These are phyloP conservation scores for Actenoides hombroni DNA, from an alignment of 2,113 vertebrate genomes.

Conservation along the genomic window DNA sequence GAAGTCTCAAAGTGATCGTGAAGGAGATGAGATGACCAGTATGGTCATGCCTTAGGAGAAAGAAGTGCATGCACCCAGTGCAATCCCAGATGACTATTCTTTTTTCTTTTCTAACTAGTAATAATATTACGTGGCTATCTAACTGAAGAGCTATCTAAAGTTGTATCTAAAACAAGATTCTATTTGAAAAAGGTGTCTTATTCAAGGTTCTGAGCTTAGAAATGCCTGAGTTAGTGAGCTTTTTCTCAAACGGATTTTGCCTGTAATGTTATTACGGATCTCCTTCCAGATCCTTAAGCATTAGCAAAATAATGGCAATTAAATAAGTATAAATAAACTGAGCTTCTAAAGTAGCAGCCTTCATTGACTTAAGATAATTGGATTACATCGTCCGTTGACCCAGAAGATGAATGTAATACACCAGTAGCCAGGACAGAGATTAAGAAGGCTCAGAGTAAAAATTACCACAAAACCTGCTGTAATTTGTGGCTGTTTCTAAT, in stretches of 20 bases:
- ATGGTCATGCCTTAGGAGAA: not conserved
- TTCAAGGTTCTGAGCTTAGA: not conserved
- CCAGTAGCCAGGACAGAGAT: not conserved
- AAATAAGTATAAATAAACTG: not conserved
- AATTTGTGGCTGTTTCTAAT: not conserved
- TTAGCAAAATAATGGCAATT: not conserved
- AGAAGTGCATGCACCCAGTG: fast-evolving
- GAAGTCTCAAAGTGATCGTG: not conserved
- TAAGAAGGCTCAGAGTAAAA: not conserved
- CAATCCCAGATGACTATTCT: fast-evolving
- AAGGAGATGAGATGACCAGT: not conserved
- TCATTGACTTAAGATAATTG: not conserved
- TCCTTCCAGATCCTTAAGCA: not conserved
- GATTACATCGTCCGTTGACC: not conserved
- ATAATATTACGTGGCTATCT: not conserved
- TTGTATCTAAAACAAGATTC: not conserved
- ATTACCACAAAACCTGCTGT: not conserved
- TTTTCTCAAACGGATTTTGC: not conserved
- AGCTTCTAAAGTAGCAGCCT: not conserved
- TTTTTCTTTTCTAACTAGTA: not conserved
- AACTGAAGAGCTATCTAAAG: not conserved
- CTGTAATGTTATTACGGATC: not conserved
- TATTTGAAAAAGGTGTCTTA: not conserved
- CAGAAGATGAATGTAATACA: not conserved
- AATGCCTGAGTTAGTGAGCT: not conserved